Evolutionary conservation across 2,113 vertebrate genomes (phyloP).

Genomic region (Dromas ardeola): DNA sequence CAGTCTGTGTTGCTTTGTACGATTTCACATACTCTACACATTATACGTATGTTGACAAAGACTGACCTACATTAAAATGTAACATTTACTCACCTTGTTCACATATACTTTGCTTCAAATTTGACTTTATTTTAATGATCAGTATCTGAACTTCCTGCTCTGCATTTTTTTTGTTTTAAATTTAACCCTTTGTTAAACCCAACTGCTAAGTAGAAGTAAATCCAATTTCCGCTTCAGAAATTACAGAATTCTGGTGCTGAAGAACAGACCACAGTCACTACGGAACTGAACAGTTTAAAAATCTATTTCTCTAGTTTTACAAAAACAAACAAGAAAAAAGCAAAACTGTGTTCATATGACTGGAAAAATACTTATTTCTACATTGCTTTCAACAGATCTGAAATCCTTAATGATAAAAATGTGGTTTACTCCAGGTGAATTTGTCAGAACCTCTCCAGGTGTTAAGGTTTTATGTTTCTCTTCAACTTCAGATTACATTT

Average conservation of each 20-base stretch:
- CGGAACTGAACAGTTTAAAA: neutral
- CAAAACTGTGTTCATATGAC: neutral
- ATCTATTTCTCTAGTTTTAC: neutral
- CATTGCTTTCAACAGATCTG: neutral
- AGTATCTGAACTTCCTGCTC: neutral
- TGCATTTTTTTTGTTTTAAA: neutral
- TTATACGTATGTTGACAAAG: neutral
- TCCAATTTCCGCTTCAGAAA: neutral
- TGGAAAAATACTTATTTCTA: neutral
- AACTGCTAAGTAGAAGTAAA: neutral
- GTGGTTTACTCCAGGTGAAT: neutral
- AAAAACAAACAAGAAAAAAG: neutral
- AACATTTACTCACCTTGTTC: neutral
- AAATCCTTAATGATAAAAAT: neutral
- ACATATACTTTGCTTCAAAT: neutral
- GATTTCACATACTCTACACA: accelerated
- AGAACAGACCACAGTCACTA: neutral
- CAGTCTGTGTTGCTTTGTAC: neutral
- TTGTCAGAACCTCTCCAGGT: neutral
- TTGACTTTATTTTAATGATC: neutral
- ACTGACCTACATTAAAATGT: neutral
- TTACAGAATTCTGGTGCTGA: neutral
- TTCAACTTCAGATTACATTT: neutral
- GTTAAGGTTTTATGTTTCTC: neutral
- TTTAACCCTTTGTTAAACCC: neutral